Evolutionary conservation across 2,113 vertebrate genomes (phyloP).

Genomic region (Poicephalus meyeri): DNA sequence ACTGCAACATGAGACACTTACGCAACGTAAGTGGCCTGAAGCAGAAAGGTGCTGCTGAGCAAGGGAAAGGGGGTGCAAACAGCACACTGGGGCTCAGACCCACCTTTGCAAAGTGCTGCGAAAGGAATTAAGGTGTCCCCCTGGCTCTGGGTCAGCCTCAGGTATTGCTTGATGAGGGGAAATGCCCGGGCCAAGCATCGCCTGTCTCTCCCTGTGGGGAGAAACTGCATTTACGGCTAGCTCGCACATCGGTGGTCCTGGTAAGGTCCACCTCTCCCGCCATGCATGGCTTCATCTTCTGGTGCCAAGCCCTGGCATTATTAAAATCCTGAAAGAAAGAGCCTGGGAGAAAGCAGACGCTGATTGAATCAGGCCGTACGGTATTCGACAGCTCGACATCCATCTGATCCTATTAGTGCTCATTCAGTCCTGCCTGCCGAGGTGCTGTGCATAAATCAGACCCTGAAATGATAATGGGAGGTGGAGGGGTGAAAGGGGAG

Average conservation of each 20-base stretch:
- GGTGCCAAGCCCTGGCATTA: slow-evolving; percentile 51
- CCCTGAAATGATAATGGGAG: not conserved
- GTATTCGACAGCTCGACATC: slow-evolving; percentile 55
- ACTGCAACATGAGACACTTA: not conserved
- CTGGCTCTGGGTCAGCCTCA: not conserved
- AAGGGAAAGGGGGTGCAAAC: not conserved
- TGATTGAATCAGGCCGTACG: slow-evolving; percentile 45
- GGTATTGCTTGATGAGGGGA: not conserved
- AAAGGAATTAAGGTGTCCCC: not conserved
- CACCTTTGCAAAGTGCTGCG: not conserved
- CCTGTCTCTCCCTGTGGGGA: accelerated
- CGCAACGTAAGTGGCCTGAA: not conserved
- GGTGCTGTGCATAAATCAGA: slow-evolving; percentile 55
- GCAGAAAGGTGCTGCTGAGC: not conserved
- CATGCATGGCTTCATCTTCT: not conserved
- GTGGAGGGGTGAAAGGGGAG: not conserved
- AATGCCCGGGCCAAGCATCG: not conserved
- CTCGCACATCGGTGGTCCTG: accelerated
- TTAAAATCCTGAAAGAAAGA: slow-evolving; percentile 60
- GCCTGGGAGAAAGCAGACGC: slow-evolving; percentile 23
- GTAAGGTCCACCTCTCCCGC: not conserved
- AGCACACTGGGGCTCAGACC: accelerated
- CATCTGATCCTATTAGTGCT: slow-evolving; percentile 60
- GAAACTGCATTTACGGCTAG: not conserved
- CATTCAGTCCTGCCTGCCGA: not conserved